Evolutionary conservation across 2,113 vertebrate genomes (phyloP).

Genomic region (Capra hircus): DNA sequence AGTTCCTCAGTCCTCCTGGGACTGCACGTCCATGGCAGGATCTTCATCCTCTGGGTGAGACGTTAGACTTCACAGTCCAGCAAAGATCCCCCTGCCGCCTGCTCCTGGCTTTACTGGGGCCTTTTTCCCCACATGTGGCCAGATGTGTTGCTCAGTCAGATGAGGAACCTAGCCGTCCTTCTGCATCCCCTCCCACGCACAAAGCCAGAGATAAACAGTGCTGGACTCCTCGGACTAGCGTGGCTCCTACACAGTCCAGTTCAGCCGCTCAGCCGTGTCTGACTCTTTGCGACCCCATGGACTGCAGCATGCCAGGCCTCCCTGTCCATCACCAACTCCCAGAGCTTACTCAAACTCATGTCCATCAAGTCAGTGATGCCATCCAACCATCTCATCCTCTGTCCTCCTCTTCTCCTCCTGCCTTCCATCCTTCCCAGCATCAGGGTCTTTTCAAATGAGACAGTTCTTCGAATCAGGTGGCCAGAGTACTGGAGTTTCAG

Average conservation of each 20-base stretch:
- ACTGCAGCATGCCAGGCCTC: accelerated
- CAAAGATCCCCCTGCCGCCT: not conserved
- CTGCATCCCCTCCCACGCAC: no score
- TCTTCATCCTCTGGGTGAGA: not conserved
- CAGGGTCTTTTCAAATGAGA: not conserved
- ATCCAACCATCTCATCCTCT: not conserved
- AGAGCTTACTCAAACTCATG: not conserved
- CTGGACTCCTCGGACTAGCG: no score
- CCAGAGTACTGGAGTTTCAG: not conserved
- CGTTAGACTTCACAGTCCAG: not conserved
- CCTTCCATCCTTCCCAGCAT: not conserved
- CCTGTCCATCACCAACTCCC: not conserved
- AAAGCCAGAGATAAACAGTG: not conserved
- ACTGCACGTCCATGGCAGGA: not conserved
- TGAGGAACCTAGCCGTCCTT: not conserved
- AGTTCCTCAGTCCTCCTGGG: not conserved
- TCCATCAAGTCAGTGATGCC: not conserved
- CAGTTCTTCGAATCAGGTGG: not conserved
- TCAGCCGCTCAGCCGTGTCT: accelerated
- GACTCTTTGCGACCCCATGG: not conserved
- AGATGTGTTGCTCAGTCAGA: not conserved
- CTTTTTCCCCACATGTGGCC: not conserved
- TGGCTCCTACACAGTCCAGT: not conserved
- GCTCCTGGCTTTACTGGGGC: not conserved
- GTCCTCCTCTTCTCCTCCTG: not conserved